Conservation (phyloP, 2,113 vertebrate genomes). For the Macheiramphus alcinus region DNA sequence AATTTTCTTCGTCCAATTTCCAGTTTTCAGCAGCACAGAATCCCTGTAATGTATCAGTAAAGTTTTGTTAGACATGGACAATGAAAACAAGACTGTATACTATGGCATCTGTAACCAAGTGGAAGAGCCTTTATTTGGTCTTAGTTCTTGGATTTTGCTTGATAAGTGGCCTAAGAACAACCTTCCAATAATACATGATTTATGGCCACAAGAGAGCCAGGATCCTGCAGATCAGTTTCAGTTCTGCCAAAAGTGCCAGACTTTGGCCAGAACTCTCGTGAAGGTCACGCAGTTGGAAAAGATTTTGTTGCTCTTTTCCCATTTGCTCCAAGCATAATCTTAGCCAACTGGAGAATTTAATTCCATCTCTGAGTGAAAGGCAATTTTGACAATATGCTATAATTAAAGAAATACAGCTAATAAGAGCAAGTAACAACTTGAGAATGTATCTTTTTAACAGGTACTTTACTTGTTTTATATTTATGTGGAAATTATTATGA, state of each 20-base stretch:
- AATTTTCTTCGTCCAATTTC: conserved; percentile 89
- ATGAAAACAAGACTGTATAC: not conserved
- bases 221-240: not conserved
- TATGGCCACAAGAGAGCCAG: not conserved
- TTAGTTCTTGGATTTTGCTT: not conserved
- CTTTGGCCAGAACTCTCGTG: not conserved
- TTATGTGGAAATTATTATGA: not conserved
- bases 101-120: not conserved
- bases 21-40: conserved; percentile 81
- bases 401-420: not conserved
- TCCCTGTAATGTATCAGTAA: conserved; percentile 75
- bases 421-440: not conserved
- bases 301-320: not conserved
- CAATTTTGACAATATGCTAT: not conserved
- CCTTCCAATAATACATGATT: not conserved
- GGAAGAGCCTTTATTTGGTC: not conserved
- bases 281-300: not conserved
- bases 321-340: not conserved
- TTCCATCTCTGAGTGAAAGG: not conserved
- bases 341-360: not conserved
- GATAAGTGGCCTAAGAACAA: not conserved
- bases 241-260: not conserved
- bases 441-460: not conserved
- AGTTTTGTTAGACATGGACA: not conserved
- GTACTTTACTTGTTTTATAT: not conserved